A percentile compares a stretch with the other conserved stretches of the same genome.
Conservation (phyloP, 2,797 vertebrate species). For the Nasua narica region DNA sequence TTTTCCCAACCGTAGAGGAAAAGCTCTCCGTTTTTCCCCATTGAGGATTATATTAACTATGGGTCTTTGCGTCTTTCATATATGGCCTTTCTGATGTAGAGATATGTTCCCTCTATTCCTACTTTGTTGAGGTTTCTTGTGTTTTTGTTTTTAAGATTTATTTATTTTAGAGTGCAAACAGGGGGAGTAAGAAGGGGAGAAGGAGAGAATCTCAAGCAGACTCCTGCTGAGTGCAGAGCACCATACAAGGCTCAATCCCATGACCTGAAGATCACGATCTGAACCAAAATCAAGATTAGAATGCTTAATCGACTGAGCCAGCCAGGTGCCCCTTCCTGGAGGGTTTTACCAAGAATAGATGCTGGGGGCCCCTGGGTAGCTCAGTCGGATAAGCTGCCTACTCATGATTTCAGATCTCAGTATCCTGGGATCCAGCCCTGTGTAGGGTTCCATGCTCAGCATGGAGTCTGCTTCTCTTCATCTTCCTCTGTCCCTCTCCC, state of each 20-base stretch:
- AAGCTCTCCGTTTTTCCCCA: not conserved
- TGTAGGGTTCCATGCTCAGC: not conserved
- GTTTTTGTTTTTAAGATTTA: not conserved
- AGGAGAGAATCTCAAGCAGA: not conserved
- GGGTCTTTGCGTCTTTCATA: not conserved
- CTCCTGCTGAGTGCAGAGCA: no score
- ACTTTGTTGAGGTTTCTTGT: not conserved
- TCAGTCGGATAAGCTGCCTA: not conserved
- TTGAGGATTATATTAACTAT: not conserved
- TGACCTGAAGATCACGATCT: not conserved
- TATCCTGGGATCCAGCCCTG: no score
- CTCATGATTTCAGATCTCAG: no score
- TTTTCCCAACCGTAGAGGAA: not conserved
- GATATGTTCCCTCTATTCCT: not conserved
- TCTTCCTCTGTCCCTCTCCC: not conserved
- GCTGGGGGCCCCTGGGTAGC: not conserved
- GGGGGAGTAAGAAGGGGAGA: not conserved
- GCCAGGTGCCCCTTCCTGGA: not conserved
- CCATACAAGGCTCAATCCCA: not conserved
- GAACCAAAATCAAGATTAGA: not conserved
- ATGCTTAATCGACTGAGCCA: not conserved
- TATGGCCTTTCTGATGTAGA: not conserved
- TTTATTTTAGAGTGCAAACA: not conserved
- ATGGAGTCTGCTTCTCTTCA: not conserved
- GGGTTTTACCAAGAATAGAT: no score